Evolutionary conservation across 2,113 vertebrate species (phyloP).

Genomic region (Galeopterus variegatus): DNA sequence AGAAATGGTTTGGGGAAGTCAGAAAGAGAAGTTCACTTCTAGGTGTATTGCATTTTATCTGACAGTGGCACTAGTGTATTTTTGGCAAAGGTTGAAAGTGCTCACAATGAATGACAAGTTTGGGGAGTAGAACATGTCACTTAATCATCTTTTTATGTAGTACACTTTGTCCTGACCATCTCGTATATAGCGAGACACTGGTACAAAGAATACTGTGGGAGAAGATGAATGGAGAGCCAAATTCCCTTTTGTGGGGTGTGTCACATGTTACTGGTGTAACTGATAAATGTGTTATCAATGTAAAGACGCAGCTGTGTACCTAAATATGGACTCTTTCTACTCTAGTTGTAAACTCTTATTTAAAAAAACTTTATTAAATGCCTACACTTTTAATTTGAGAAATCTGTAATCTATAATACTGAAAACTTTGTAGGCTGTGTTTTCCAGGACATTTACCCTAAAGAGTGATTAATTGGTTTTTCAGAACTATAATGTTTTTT

Average conservation of each 20-base stretch:
- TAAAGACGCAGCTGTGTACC: background rate
- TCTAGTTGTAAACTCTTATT: background rate
- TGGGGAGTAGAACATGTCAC: background rate
- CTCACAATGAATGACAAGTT: background rate
- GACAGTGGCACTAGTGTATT: background rate
- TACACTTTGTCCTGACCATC: background rate
- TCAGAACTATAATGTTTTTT: background rate
- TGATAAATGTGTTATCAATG: background rate
- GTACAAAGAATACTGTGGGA: background rate
- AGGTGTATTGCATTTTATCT: constrained; percentile 10
- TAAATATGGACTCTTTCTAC: background rate
- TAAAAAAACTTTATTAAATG: background rate
- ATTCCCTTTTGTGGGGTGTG: background rate
- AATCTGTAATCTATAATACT: background rate
- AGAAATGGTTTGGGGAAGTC: background rate
- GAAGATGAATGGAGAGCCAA: constrained; percentile 15
- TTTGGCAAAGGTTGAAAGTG: constrained; percentile 15
- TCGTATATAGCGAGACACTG: background rate
- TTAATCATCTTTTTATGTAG: background rate
- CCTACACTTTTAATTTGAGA: constrained; percentile 12
- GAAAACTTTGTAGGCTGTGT: constrained; percentile 9
- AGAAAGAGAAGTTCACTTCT: constrained; percentile 23
- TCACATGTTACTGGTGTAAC: background rate
- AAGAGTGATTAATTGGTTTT: background rate
- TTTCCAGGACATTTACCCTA: background rate